A percentile compares a stretch with the other conserved stretches of the same genome.
Conservation (phyloP, 2,888 invertebrate genomes). For the Nysson spinosus region DNA sequence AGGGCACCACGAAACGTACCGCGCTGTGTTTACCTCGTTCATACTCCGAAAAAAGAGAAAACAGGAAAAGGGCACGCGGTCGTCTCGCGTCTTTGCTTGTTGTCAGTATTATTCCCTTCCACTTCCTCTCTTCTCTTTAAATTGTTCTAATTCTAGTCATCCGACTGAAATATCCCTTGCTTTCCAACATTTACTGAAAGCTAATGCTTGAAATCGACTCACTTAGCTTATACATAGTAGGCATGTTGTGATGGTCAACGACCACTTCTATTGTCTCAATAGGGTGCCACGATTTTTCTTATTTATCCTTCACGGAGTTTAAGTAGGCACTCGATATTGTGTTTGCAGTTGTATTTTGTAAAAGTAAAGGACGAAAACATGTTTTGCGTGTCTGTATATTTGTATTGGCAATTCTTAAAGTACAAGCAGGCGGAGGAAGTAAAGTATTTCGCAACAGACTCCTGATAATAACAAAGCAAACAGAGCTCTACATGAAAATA, state of each 20-base stretch:
- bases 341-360: no score
- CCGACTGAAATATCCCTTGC: not conserved
- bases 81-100: slow-evolving; percentile 31
- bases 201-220: not conserved
- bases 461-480: no score
- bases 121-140: not conserved
- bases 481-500: no score
- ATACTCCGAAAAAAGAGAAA: slow-evolving; percentile 33
- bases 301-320: not conserved
- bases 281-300: not conserved
- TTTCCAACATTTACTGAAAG: not conserved
- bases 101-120: slow-evolving; percentile 5
- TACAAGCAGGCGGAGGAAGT: no score
- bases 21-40: slow-evolving; percentile 60
- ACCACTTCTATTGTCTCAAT: not conserved
- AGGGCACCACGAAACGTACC: slow-evolving; percentile 59
- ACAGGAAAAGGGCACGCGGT: slow-evolving; percentile 50
- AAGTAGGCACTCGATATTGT: no score
- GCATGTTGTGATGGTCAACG: slow-evolving; percentile 1
- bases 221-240: not conserved
- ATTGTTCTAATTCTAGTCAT: not conserved
- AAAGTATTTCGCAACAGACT: no score
- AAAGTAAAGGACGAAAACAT: no score
- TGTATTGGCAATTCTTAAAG: no score
- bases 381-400: no score